Evolutionary conservation across 2,797 vertebrate species (phyloP), one percentile per base, ranked within the genome.

Genomic region (Vireo griseus): DNA sequence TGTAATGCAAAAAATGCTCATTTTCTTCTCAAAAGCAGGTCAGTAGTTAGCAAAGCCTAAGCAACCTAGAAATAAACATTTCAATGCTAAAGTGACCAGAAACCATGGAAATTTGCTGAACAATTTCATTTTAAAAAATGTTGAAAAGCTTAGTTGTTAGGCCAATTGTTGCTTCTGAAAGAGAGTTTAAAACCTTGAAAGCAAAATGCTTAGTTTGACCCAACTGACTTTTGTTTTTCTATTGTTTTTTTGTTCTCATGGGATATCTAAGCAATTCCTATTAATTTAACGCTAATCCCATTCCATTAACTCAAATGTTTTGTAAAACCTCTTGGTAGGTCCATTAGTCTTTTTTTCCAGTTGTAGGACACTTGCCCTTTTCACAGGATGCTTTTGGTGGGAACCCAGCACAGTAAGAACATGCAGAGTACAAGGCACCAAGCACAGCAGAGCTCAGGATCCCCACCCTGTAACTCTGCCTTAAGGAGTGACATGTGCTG

Each of bases 401-500:
- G 68, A 92, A 24, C 21, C 26, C 48, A n/a, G 58, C 29, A 33
- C 40, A 1, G 0, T 16, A 45, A 88, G 52, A 73, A 6, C 0
- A 1, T 62, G 31, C 47, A 59, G 28, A 73, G 40, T 1, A 5
- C 0, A 4, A 67, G 17, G 29, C 42, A 33, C 13, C 12, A 39
- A 67, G 26, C 9, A 9, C 57, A 57, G 59, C 50, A 61, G 42
- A 35, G 48, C 22, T 66, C 39, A 5, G 54, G 29, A 62, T 55
- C 89, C 42, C 33, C 40, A 65, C 61, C 33, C 39, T 21, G 25
- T 51, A 78, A 24, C 35, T 48, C 69, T 33, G 19, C 57, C 26
- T 79, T 20, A 35, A 1, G 2, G n/a, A 71, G 20, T 10, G 39
- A 68, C 35, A 19, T 0, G 0, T 44, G 31, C 54, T 80, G 57